A percentile compares a stretch with the other conserved stretches of the same genome.
These are phyloP conservation scores for Mirza zaza DNA, from an alignment of 2,113 vertebrate species.

Conservation along the genomic window DNA sequence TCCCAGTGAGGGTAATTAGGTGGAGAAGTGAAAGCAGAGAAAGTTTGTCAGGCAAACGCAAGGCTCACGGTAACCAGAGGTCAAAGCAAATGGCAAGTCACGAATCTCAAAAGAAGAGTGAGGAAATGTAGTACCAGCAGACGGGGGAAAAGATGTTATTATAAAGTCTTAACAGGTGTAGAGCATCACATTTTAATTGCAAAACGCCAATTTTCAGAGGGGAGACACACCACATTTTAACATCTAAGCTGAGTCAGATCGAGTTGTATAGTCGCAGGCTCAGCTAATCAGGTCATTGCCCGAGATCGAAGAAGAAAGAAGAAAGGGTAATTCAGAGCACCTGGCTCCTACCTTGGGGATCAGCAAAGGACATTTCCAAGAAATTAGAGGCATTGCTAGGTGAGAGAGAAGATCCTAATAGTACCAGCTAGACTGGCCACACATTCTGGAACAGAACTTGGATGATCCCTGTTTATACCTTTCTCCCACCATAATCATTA, in stretches of 20 bases:
- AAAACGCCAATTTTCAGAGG: neutral
- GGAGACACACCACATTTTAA: neutral
- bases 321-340: neutral
- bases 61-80: neutral
- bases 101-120: neutral
- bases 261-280: neutral
- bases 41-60: neutral
- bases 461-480: neutral
- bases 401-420: neutral
- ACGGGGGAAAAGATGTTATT: neutral
- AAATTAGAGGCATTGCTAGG: neutral
- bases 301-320: slow-evolving; percentile 6
- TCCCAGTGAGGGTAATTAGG: neutral
- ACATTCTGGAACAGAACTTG: neutral
- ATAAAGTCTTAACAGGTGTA: neutral
- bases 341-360: neutral
- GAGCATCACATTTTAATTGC: neutral
- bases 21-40: neutral
- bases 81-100: neutral
- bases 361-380: neutral
- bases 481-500: neutral
- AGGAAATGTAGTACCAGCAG: neutral
- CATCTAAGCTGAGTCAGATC: neutral
- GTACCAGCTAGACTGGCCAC: neutral
- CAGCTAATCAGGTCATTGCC: neutral